Conservation (phyloP, 2,113 vertebrate species). For the Phalacrocorax carbo region DNA sequence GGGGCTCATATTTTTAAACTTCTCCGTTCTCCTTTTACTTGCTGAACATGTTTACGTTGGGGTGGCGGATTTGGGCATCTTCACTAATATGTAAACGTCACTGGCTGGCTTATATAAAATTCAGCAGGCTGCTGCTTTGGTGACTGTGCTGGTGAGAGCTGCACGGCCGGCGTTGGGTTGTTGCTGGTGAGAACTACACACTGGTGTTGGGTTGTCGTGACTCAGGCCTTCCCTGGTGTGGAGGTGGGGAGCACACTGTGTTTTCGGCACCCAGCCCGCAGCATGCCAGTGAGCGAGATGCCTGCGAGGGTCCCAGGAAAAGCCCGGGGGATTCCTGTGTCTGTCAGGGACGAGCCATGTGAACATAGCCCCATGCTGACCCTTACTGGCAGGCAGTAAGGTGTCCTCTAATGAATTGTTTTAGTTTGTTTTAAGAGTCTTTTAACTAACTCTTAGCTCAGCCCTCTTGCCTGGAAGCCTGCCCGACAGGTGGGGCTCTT, state of each 20-base stretch:
- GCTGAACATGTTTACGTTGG: neutral
- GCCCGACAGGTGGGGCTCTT: fast-evolving
- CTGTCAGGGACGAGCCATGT: fast-evolving
- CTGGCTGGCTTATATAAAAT: neutral
- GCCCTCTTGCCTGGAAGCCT: fast-evolving
- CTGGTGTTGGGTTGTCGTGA: fast-evolving
- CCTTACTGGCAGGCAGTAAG: neutral
- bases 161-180: fast-evolving
- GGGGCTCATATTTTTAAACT: fast-evolving
- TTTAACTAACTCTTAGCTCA: neutral
- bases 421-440: neutral
- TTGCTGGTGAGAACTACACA: fast-evolving
- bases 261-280: neutral
- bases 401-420: neutral
- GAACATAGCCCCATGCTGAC: neutral
- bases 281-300: fast-evolving
- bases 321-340: neutral
- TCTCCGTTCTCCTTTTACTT: neutral
- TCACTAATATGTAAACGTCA: neutral
- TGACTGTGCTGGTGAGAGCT: neutral
- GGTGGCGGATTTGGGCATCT: neutral
- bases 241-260: fast-evolving
- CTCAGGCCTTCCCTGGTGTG: fast-evolving
- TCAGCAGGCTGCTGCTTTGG: neutral
- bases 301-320: neutral